These are phyloP conservation scores for Ictidomys tridecemlineatus DNA, from an alignment of 2,113 vertebrate genomes.

Conservation along the genomic window DNA sequence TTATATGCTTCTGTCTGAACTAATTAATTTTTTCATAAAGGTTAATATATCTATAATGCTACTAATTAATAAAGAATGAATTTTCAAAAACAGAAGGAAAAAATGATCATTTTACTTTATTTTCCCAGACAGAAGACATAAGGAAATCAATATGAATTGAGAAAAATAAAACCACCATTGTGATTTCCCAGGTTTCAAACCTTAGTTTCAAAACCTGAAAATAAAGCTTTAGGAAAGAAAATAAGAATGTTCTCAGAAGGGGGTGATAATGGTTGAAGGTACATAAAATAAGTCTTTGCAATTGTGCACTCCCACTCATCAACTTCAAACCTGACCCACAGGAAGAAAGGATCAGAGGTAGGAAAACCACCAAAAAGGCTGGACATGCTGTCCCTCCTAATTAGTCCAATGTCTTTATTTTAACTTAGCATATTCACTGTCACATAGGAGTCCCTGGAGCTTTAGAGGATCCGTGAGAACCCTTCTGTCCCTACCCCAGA, in stretches of 20 bases:
- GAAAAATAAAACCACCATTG: constrained; percentile 47
- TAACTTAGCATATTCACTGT: too few relatives aligned
- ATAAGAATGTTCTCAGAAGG: neutral
- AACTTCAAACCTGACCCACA: neutral
- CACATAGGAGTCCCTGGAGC: neutral
- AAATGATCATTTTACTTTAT: constrained; percentile 9
- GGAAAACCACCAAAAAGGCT: neutral
- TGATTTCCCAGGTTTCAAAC: constrained; percentile 44
- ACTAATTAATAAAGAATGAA: constrained; percentile 52
- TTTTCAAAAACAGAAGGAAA: neutral
- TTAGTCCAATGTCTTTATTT: too few relatives aligned
- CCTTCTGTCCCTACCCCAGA: neutral
- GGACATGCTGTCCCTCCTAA: neutral
- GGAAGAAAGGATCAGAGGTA: neutral
- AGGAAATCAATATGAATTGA: constrained; percentile 36
- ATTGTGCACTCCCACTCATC: neutral
- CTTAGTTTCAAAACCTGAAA: constrained; percentile 47
- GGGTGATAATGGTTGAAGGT: neutral
- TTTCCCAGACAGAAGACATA: constrained; percentile 13
- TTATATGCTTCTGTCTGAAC: neutral
- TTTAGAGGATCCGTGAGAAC: neutral
- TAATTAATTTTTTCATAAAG: constrained; percentile 66
- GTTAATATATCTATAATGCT: constrained; percentile 27
- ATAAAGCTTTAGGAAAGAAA: neutral
- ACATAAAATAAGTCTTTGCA: constrained; percentile 17